Conservation (phyloP, 2,113 vertebrate genomes). For the Phyllostomus discolor region DNA sequence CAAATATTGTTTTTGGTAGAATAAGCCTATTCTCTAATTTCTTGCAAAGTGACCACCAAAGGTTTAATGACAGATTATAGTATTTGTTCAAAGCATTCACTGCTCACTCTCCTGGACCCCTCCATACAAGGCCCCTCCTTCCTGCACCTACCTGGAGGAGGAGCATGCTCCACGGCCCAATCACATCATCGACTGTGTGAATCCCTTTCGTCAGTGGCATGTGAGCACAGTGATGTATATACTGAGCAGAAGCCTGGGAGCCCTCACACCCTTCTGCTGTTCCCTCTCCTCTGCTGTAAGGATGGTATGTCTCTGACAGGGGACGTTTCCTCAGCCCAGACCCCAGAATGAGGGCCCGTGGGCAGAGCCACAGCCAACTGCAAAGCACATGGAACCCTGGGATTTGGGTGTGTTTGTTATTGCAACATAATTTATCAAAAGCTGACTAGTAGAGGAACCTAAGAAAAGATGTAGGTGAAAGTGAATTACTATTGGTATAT, state of each 20-base stretch:
- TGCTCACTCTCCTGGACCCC: too few relatives aligned
- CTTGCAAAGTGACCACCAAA: background rate
- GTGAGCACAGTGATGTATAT: rapidly evolving
- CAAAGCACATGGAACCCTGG: background rate
- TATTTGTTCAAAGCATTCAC: background rate
- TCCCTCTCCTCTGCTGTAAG: background rate
- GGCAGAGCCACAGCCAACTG: background rate
- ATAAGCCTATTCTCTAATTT: background rate
- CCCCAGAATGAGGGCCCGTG: background rate
- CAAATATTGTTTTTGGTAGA: background rate
- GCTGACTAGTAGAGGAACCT: too few relatives aligned
- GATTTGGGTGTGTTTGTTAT: background rate
- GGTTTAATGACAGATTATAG: background rate
- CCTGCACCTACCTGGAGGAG: background rate
- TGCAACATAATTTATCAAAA: background rate
- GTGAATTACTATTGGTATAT: too few relatives aligned
- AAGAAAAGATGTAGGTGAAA: background rate
- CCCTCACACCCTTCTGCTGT: rapidly evolving
- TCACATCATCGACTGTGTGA: background rate
- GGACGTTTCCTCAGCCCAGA: background rate
- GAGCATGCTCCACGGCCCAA: rapidly evolving
- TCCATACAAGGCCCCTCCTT: background rate
- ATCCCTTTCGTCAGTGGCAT: rapidly evolving
- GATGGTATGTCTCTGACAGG: rapidly evolving
- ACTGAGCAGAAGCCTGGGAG: background rate